phyloP scores from a whole-genome alignment of 2,888 invertebrate genomes.

The Lingula anatina region DNA sequence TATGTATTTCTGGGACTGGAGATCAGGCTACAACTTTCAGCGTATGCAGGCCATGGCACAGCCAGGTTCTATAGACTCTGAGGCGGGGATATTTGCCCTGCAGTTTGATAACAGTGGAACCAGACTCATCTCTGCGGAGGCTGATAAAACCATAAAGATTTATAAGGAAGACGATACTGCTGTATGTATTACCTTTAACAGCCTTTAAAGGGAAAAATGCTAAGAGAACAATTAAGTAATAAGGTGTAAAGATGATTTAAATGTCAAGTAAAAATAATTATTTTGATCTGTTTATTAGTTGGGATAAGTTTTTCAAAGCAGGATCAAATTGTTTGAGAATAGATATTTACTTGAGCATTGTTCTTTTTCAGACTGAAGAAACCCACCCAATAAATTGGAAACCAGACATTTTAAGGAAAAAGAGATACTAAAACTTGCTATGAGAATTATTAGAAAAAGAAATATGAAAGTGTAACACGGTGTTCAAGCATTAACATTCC shows the following conservation, averaged over 20 bases:
- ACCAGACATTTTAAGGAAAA: constrained; percentile 88
- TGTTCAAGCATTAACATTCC: too few species aligned
- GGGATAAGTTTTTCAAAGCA: too few species aligned
- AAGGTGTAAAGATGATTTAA: too few species aligned
- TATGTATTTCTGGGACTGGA: constrained; percentile 97
- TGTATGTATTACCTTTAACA: constrained; percentile 48
- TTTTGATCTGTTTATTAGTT: too few species aligned
- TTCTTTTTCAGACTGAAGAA: constrained; percentile 72
- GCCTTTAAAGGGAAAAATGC: too few species aligned
- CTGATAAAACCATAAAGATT: constrained; percentile 98
- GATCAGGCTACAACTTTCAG: constrained; percentile 98
- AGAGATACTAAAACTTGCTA: constrained; percentile 72
- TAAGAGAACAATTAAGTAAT: too few species aligned
- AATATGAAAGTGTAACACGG: too few species aligned
- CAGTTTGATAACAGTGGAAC: constrained; percentile 92
- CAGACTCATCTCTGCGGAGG: constrained; percentile 91
- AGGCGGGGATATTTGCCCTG: constrained; percentile 95
- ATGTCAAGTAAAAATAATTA: too few species aligned
- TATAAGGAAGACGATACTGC: constrained; percentile 96
- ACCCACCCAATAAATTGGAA: constrained; percentile 96
- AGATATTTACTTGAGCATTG: too few species aligned
- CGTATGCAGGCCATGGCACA: constrained; percentile 79
- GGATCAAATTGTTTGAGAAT: too few species aligned
- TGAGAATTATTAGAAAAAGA: too few species aligned
- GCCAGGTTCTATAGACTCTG: constrained; percentile 98